Evolutionary conservation across 2,797 vertebrate genomes (phyloP), one percentile per base, ranked within the genome.

Genomic region (Siniperca obscura): DNA sequence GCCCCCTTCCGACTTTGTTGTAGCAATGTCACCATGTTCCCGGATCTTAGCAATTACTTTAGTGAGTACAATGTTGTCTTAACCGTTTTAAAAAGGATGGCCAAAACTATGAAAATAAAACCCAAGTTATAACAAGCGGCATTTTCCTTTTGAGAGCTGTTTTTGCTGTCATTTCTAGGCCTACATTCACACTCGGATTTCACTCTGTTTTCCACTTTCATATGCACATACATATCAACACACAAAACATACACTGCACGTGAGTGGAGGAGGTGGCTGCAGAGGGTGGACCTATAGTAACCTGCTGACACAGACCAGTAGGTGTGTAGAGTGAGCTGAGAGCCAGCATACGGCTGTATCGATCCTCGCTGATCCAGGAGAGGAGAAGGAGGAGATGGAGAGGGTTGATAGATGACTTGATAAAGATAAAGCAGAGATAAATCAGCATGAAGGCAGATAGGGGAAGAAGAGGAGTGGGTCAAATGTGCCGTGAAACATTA

Each of bases 391-490:
- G 85, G 87, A 86, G 90, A 80, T 80, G 89, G 87, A 81, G 82
- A 53, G 70, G 76, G n/a, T 62, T 90, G 92, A 91, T 92, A 55
- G 89, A 93, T 78, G 88, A 72, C 86, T 87, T 90, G 91, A 93
- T 93, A 89, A 80, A 91, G 92, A 91, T 93, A 92, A 91, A 92
- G 83, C 52, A 2, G 50, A 84, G 90, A 94, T 94, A 94, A 94
- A 94, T 93, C 93, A 92, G 86, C 86, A 50, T 64, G 82, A 70
- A 70, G 87, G 71, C 83, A 83, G 86, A 91, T 50, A 71, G 65
- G 80, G 78, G 52, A 56, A 68, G 73, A 70, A 67, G 68, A 73
- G 81, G 72, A 74, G 82, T 5, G 66, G 90, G 89, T 90, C 90
- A 90, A 86, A 86, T 25, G 38, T 70, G 87, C 80, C 73, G 22